A percentile compares a stretch with the other conserved stretches of the same genome.
Evolutionary conservation across 2,888 invertebrate genomes (phyloP).

Genomic region (Timandra comae): DNA sequence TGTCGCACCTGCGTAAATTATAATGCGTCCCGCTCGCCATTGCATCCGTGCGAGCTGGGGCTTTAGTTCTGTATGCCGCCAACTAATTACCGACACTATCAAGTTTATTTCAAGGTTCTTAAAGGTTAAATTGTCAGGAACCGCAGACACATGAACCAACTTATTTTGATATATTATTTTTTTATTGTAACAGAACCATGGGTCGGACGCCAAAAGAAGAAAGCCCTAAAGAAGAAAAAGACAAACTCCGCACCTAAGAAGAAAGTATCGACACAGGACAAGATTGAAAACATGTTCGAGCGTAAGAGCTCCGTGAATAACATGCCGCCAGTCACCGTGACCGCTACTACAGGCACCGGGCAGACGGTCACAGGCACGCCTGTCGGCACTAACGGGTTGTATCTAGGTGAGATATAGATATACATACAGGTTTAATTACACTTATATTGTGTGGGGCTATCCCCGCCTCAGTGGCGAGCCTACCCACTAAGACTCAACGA

Average conservation of each 20-base stretch:
- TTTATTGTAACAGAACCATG: slow-evolving; percentile 82
- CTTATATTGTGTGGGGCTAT: no score
- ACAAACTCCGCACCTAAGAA: slow-evolving; percentile 63
- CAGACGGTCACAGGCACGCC: slow-evolving; percentile 58
- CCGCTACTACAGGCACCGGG: slow-evolving; percentile 42
- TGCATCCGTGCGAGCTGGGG: background rate
- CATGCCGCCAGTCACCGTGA: slow-evolving; percentile 9
- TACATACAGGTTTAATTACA: background rate
- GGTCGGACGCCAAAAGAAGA: slow-evolving; percentile 80
- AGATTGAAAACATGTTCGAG: slow-evolving; percentile 82
- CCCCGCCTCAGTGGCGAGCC: no score
- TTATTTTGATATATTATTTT: background rate
- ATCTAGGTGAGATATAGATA: slow-evolving; percentile 44
- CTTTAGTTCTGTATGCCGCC: background rate
- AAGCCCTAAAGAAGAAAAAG: slow-evolving; percentile 79
- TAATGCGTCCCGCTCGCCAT: no score
- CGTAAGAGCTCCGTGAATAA: slow-evolving; percentile 50
- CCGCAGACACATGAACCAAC: no score
- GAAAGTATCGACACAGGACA: slow-evolving; percentile 85
- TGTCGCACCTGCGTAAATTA: no score
- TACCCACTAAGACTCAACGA: no score
- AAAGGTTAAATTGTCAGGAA: no score
- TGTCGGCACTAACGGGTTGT: slow-evolving; percentile 67
- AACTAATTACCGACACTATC: no score
- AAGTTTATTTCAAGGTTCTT: no score